These are phyloP conservation scores for Manduca sexta DNA, from an alignment of 1,140 invertebrate species.

Conservation along the genomic window DNA sequence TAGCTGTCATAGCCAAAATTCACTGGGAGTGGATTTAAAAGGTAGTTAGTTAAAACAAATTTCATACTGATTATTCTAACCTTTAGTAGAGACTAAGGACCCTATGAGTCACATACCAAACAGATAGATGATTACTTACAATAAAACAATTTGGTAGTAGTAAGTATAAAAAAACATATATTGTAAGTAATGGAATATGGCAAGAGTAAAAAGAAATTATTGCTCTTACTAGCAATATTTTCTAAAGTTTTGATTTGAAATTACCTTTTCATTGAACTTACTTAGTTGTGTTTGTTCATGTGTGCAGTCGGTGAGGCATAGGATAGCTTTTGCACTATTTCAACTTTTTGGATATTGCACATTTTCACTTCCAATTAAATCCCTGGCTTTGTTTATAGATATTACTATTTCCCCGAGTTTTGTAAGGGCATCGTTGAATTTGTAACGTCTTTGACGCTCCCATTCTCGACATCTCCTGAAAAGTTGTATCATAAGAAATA, in stretches of 20 bases:
- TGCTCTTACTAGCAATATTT: no score
- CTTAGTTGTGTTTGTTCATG: slow-evolving; percentile 55
- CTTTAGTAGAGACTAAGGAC: no score
- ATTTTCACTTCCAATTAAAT: slow-evolving; percentile 32
- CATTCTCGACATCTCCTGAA: slow-evolving; percentile 57
- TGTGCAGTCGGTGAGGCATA: slow-evolving; percentile 45
- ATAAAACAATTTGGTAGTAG: no score
- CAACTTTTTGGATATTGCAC: slow-evolving; percentile 58
- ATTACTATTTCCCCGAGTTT: slow-evolving; percentile 57
- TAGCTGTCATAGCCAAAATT: no score
- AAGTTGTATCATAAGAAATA: slow-evolving; percentile 7
- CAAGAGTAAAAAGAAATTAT: no score
- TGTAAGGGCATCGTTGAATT: slow-evolving; percentile 60
- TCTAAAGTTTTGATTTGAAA: neutral
- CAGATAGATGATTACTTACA: no score
- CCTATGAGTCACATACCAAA: no score
- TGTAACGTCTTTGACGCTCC: slow-evolving; percentile 54
- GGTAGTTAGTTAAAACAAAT: no score
- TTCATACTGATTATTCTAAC: no score
- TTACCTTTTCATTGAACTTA: slow-evolving; percentile 30
- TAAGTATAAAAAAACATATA: no score
- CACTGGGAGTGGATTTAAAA: no score
- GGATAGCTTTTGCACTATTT: slow-evolving; percentile 61
- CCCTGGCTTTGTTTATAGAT: slow-evolving; percentile 42
- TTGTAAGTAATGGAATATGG: no score